These are phyloP conservation scores for Dinocampus coccinellae DNA, from an alignment of 2,888 invertebrate species.

Conservation along the genomic window DNA sequence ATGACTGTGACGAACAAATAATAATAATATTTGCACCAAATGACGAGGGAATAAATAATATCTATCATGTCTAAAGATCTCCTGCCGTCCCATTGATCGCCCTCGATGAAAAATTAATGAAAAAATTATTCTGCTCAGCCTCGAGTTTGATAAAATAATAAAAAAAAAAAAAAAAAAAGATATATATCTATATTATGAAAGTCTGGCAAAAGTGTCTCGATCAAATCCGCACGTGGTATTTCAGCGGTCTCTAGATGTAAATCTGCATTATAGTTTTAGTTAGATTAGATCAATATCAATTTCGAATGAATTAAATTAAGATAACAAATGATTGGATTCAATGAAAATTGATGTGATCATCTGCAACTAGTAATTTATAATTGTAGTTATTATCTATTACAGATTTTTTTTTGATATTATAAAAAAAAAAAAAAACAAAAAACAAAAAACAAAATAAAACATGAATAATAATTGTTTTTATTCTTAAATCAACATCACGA, in stretches of 20 bases:
- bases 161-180: conserved; percentile 21
- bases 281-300: conserved; percentile 38
- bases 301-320: conserved; percentile 37
- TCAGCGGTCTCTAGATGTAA: conserved; percentile 42
- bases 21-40: conserved; percentile 32
- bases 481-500: conserved; percentile 42
- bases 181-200: conserved; percentile 19
- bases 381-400: not conserved
- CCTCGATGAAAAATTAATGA: conserved; percentile 29
- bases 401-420: not conserved
- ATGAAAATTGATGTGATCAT: not conserved
- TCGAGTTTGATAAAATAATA: conserved; percentile 32
- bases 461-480: conserved; percentile 44
- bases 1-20: conserved; percentile 24
- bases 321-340: conserved; percentile 26
- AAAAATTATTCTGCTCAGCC: conserved; percentile 38
- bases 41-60: conserved; percentile 32
- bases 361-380: not conserved
- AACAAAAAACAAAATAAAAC: too few species aligned
- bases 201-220: conserved; percentile 44
- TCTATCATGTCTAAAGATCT: conserved; percentile 37
- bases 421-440: too few species aligned
- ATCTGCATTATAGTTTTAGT: conserved; percentile 34
- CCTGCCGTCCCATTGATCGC: conserved; percentile 40
- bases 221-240: conserved; percentile 44